Conservation (phyloP, 2,113 vertebrate genomes). For the Calyptommatus sinebrachiatus region DNA sequence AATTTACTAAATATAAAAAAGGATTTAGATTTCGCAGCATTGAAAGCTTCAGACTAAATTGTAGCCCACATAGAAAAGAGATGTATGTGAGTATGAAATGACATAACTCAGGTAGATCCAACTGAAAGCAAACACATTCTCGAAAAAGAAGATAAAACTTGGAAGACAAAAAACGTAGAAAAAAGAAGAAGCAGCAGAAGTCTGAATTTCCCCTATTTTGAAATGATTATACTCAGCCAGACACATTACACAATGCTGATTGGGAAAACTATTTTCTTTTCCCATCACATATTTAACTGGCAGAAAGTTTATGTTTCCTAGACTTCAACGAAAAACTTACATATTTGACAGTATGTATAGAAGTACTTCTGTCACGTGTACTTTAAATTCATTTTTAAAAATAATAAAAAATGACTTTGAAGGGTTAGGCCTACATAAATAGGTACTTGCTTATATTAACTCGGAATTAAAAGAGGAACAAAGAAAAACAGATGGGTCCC, state of each 20-base stretch:
- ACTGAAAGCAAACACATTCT: constrained; percentile 11
- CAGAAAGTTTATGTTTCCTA: neutral
- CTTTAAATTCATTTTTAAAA: constrained; percentile 19
- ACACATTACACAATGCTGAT: neutral
- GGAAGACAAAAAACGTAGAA: neutral
- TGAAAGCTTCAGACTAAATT: neutral
- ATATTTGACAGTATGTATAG: constrained; percentile 12
- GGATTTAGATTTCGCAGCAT: neutral
- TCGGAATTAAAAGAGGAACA: neutral
- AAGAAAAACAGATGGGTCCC: no score
- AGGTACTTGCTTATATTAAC: neutral
- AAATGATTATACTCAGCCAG: constrained; percentile 5
- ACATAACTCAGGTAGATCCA: constrained; percentile 14
- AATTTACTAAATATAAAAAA: neutral
- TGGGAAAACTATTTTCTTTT: neutral
- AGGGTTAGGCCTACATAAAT: neutral
- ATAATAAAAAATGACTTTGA: constrained; percentile 9
- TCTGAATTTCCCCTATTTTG: neutral
- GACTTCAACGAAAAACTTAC: constrained; percentile 14
- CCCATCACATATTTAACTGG: neutral
- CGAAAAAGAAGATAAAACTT: neutral
- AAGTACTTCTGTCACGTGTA: constrained; percentile 15
- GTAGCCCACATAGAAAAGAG: neutral
- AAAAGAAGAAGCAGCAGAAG: neutral
- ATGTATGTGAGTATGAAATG: neutral